Conservation (phyloP, 2,888 invertebrate species). For the Colletes collaris region DNA sequence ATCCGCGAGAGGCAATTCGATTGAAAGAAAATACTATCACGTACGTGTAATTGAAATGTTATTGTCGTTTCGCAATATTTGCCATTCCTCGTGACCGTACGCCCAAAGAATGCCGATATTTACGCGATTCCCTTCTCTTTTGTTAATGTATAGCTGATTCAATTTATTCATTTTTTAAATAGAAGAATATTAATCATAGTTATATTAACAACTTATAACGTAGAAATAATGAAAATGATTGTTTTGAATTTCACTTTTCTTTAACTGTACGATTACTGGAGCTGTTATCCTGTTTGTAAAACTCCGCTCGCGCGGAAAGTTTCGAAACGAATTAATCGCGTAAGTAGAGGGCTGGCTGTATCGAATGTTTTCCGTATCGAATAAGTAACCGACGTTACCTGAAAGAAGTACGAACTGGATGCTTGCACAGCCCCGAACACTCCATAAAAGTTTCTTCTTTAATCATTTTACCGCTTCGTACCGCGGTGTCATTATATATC, state of each 20-base stretch:
- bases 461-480: constrained; percentile 23
- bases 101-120: not conserved
- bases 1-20: not conserved
- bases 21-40: not conserved
- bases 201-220: too few species aligned
- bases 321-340: not conserved
- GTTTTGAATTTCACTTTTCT: too few species aligned
- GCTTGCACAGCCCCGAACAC: not conserved
- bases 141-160: too few species aligned
- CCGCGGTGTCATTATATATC: constrained; percentile 12
- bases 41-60: constrained; percentile 3
- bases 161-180: too few species aligned
- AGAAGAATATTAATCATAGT: too few species aligned
- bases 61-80: not conserved
- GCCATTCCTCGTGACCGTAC: not conserved
- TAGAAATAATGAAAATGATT: too few species aligned
- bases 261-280: too few species aligned
- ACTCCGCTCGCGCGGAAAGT: not conserved
- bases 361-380: not conserved
- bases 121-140: not conserved
- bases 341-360: not conserved
- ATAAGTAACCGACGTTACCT: constrained; percentile 5
- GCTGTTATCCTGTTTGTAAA: not conserved
- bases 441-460: constrained; percentile 21
- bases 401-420: not conserved